Conservation (phyloP, 2,113 vertebrate species). For the Microcebus murinus region DNA sequence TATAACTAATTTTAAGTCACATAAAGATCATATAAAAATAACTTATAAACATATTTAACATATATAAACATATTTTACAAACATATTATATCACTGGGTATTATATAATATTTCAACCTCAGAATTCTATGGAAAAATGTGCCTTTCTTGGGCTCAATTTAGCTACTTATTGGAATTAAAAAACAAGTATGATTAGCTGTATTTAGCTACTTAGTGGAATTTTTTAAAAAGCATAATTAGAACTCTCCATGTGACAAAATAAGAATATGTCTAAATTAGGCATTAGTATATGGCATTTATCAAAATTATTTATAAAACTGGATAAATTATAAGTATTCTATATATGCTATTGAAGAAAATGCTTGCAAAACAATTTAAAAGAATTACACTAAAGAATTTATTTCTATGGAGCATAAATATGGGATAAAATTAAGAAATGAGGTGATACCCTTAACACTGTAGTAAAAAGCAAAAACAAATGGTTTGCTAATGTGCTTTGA, state of each 20-base stretch:
- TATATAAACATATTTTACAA: no score
- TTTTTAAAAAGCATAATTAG: neutral
- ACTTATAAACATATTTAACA: neutral
- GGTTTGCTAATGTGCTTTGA: neutral
- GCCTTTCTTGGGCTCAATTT: neutral
- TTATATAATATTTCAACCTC: neutral
- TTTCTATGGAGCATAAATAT: neutral
- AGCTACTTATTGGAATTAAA: neutral
- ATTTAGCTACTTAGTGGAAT: neutral
- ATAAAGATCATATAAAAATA: neutral
- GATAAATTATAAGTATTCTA: neutral
- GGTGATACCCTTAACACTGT: neutral
- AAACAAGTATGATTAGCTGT: neutral
- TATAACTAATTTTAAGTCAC: neutral
- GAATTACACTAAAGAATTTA: neutral
- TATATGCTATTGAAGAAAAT: neutral
- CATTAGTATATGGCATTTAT: neutral
- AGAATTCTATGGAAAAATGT: neutral
- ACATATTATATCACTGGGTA: neutral
- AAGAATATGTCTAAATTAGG: neutral
- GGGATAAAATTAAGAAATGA: slow-evolving; percentile 22
- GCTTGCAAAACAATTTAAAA: slow-evolving; percentile 34
- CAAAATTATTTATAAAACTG: slow-evolving; percentile 36
- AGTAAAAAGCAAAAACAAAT: slow-evolving; percentile 27
- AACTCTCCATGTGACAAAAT: neutral